A percentile compares a stretch with the other conserved stretches of the same genome.
These are phyloP conservation scores for Nothobranchius kuhntae DNA, from an alignment of 2,113 vertebrate genomes.

Conservation along the genomic window DNA sequence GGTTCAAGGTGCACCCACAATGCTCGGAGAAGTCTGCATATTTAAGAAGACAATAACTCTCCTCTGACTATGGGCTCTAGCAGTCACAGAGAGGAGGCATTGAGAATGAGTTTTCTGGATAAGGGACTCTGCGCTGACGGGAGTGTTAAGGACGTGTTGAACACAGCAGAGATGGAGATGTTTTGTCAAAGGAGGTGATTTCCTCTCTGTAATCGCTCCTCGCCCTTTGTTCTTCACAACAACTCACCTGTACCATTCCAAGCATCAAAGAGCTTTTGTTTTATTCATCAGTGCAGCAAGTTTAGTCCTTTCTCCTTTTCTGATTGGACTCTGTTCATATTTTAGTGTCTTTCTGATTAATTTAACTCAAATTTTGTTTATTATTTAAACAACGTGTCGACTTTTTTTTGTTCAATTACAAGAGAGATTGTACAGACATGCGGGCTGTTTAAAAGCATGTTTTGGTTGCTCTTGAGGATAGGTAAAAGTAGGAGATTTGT, in stretches of 20 bases:
- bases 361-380: not conserved
- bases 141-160: slow-evolving; percentile 32
- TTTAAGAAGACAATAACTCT: slow-evolving; percentile 58
- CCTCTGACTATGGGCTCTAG: slow-evolving; percentile 36
- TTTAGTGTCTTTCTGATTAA: not conserved
- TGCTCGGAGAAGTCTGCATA: slow-evolving; percentile 58
- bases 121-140: slow-evolving; percentile 27
- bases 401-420: slow-evolving; percentile 30
- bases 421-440: slow-evolving; percentile 40
- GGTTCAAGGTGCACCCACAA: slow-evolving; percentile 61
- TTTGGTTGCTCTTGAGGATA: slow-evolving; percentile 24
- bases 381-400: slow-evolving; percentile 17
- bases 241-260: slow-evolving; percentile 5
- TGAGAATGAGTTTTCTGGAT: slow-evolving; percentile 45
- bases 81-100: slow-evolving; percentile 27
- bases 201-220: slow-evolving; percentile 42
- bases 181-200: slow-evolving; percentile 51
- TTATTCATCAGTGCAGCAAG: slow-evolving; percentile 5
- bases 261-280: not conserved
- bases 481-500: slow-evolving; percentile 38
- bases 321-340: not conserved
- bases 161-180: slow-evolving; percentile 27
- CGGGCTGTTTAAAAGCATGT: slow-evolving; percentile 12
- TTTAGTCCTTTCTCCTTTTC: slow-evolving; percentile 8
- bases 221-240: slow-evolving; percentile 19